Base-by-base conservation (phyloP, 2,797 vertebrate genomes). In the Zenarchopterus dispar region DNA sequence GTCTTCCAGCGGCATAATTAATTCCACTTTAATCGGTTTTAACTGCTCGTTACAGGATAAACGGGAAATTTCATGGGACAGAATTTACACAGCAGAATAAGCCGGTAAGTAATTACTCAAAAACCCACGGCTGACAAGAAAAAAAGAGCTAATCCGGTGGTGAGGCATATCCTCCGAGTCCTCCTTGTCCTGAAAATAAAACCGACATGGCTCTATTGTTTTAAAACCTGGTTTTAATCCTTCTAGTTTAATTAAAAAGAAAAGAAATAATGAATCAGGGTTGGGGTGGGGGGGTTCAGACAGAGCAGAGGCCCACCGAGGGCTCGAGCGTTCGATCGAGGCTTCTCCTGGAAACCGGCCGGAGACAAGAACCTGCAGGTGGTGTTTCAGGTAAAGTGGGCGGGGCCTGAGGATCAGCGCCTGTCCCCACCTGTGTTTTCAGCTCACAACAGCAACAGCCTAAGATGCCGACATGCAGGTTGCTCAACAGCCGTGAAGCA, bases 1-100 rank as follows among this genome's bases (percentile, higher is more conserved):
- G 52, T 70, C 48, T 26, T 75, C 57, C 65, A 65, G 62, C 43
- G 47, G 51, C 24, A 43, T 78, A 66, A 86, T 84, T 78, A 74
- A 84, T 81, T 84, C 66, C 19, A 28, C 51, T 82, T 81, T 76
- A 85, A 89, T 82, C 63, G 84, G 67, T 81, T 85, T 84, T 84
- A 79, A 70, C 70, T 62, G 77, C 69, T 81, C 78, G 78, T 86
- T 83, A 74, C 53, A 75, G 75, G 70, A 81, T 80, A 84, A 84
- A 88, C 76, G 59, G 43, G 70, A 71, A 83, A 70, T 81, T 84
- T 59, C 76, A 78, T 57, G 74, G 77, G 80, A 87, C 63, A 60
- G 58, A 82, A 86, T 87, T 80, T 84, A 60, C 73, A 82, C 67
- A 59, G 2, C 60, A 68, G 77, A 85, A 83, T 81, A 82, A 81